Evolutionary conservation across 1,140 invertebrate genomes (phyloP).

Genomic region (Drosophila asahinai): DNA sequence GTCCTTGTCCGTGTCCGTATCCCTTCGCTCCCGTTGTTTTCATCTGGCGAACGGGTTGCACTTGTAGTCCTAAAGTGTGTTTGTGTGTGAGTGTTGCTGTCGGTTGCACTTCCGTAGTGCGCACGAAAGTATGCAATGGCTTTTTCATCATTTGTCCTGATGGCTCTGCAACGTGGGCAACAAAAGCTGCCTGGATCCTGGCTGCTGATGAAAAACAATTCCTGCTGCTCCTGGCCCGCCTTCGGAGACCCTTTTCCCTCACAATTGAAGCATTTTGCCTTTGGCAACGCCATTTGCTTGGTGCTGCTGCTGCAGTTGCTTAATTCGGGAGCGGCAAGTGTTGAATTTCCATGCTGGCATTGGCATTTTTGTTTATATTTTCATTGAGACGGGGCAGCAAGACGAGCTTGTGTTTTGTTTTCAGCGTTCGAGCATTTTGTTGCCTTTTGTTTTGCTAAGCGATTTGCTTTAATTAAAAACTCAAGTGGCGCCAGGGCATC

Average conservation of each 20-base stretch:
- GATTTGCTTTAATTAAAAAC: slow-evolving; percentile 79
- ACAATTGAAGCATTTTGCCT: slow-evolving; percentile 70
- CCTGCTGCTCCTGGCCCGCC: slow-evolving; percentile 31
- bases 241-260: not conserved
- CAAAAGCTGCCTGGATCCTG: slow-evolving; percentile 61
- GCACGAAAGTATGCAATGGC: slow-evolving; percentile 82
- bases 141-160: slow-evolving; percentile 81
- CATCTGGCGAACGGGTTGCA: slow-evolving; percentile 39
- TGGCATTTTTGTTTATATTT: slow-evolving; percentile 76
- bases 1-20: not conserved
- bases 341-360: slow-evolving; percentile 77
- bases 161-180: slow-evolving; percentile 75
- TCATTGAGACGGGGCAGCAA: slow-evolving; percentile 23
- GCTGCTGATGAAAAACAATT: slow-evolving; percentile 73
- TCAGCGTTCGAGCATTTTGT: slow-evolving; percentile 68
- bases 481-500: slow-evolving; percentile 70
- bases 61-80: slow-evolving; percentile 8
- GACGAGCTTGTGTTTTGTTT: slow-evolving; percentile 42
- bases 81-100: slow-evolving; percentile 8
- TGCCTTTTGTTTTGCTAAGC: slow-evolving; percentile 70
- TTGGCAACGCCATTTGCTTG: slow-evolving; percentile 38
- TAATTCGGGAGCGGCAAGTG: slow-evolving; percentile 75
- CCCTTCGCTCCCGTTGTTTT: slow-evolving; percentile 30
- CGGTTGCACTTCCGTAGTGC: slow-evolving; percentile 70
- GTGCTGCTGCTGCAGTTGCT: slow-evolving; percentile 66